Evolutionary conservation across 2,113 vertebrate species (phyloP).

Genomic region (Tamias sibiricus): DNA sequence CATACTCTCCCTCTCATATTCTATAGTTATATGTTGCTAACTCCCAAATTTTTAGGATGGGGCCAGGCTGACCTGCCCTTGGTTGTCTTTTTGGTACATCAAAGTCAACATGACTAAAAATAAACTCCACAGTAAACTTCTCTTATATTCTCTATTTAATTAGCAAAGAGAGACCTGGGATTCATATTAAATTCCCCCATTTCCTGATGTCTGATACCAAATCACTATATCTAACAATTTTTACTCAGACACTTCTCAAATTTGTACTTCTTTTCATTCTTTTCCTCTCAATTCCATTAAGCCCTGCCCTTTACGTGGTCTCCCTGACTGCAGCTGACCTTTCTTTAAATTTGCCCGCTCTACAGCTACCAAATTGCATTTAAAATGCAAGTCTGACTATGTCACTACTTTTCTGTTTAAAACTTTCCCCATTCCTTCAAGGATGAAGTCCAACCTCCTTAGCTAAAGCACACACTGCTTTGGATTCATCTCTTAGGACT

Average conservation of each 20-base stretch:
- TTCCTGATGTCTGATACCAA: background rate
- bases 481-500: background rate
- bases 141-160: background rate
- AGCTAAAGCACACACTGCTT: background rate
- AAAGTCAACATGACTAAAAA: constrained; percentile 25
- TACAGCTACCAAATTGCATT: constrained; percentile 22
- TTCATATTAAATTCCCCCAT: constrained; percentile 1
- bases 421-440: background rate
- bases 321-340: background rate
- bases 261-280: background rate
- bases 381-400: background rate
- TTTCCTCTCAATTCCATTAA: background rate
- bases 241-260: background rate
- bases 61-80: background rate
- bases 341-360: constrained; percentile 21
- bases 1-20: background rate
- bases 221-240: background rate
- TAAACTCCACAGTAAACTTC: background rate
- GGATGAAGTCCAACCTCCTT: background rate
- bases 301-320: background rate
- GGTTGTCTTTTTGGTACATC: background rate
- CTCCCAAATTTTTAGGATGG: constrained; percentile 5
- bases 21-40: background rate
- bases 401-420: background rate
- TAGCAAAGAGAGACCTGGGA: constrained; percentile 19